phyloP scores from a whole-genome alignment of 2,888 invertebrate species.

The Tipula helvola region DNA sequence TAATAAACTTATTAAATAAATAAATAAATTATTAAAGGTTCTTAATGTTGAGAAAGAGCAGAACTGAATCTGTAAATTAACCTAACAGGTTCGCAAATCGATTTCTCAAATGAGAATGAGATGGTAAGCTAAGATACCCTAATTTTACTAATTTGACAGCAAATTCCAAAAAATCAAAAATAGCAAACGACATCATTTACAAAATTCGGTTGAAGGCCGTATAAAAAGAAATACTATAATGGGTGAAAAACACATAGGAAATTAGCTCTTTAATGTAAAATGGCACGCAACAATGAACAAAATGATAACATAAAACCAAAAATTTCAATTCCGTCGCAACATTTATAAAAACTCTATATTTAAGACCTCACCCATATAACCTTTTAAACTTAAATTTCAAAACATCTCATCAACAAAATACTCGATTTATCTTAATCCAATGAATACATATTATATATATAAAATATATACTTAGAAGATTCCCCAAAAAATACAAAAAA shows the following conservation, averaged over 20 bases:
- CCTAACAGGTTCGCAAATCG: too few relatives aligned
- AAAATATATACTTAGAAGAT: background rate
- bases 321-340: background rate
- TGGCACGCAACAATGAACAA: background rate
- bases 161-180: background rate
- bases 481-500: background rate
- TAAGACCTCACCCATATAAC: background rate
- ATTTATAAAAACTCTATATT: background rate
- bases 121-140: background rate
- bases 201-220: background rate
- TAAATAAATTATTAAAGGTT: too few relatives aligned
- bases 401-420: background rate
- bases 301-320: background rate
- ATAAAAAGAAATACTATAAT: background rate
- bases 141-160: background rate
- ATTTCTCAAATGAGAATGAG: too few relatives aligned
- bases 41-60: too few relatives aligned
- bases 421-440: background rate
- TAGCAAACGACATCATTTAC: background rate
- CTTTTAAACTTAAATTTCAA: background rate
- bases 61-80: too few relatives aligned
- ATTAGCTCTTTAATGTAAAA: background rate
- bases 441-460: background rate
- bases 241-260: background rate
- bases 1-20: too few relatives aligned